Base-by-base conservation (phyloP, 2,797 vertebrate species). In the Hybognathus amarus region DNA sequence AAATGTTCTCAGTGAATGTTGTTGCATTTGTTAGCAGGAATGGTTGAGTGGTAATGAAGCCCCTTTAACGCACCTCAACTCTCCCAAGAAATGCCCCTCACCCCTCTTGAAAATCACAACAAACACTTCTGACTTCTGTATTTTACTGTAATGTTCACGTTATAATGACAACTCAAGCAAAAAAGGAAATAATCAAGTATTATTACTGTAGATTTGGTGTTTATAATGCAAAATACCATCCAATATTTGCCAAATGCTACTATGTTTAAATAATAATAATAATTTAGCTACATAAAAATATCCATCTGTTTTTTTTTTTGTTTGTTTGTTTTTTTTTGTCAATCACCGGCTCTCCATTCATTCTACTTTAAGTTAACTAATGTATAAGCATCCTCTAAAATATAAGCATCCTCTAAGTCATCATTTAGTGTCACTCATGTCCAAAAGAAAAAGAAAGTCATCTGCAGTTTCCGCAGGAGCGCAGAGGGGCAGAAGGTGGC, bases 1-100 rank as follows among this genome's bases (percentile, higher is more conserved):
- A 93, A 94, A 92, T 91, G 91, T 93, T 91, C 90, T 88, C 91
- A 90, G 91, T 89, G 91, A 91, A 90, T 90, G 88, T 90, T 86
- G 87, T 86, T 90, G 91, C 42, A 45, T 67, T 80, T 91, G 73
- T 85, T 90, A 88, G 87, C 90, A 90, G 90, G 86, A 84, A 87
- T 90, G 91, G 89, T 20, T 61, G 56, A 68, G 80, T 82, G 18
- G 27, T 17, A 47, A 45, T 50, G 63, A 52, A 79, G 20, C 63
- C 45, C 27, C 61, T 78, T 61, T 66, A 66, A 17, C 66, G 42
- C 77, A 78, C 42, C 63, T 67, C 61, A 77, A 77, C 56, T 77
- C 10, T 47, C n/a, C 61, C 15, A 36, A 77, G n/a, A 77, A 27
- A 40, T 75, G 30, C 77, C 10, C 27, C 27, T 38, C 63, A 17